Base-by-base conservation (phyloP, 2,113 vertebrate genomes). In the Mustela nigripes region DNA sequence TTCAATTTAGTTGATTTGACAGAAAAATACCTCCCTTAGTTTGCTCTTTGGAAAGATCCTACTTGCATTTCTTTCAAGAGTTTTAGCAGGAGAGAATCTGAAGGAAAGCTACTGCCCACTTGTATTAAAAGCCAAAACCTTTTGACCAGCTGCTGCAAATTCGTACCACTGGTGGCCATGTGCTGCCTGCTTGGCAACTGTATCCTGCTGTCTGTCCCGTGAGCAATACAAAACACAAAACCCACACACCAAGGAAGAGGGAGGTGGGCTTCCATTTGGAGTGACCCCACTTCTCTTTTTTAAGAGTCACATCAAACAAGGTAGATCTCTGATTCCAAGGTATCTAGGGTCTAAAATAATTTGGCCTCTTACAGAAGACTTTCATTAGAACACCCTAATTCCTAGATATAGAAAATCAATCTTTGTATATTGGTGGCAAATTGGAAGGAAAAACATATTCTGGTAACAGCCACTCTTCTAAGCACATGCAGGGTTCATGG, bases 1-100 rank as follows among this genome's bases (percentile, higher is more conserved):
- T 97, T 93, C 62, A 56, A 48, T 94, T 87, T 89, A 96, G 94
- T 15, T 60, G 67, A 71, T 96, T 94, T 90, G 91, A 97, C 53
- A 94, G 60, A 88, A 69, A 97, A 84, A 62, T 24, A 81, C 22
- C 36, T 96, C 56, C 11, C 19, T 94, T 71, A 58, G 42, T 90
- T 89, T 42, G n/a, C 12, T 42, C 58, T 94, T 60, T 94, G 26
- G 91, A 95, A 96, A 94, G n/a, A 95, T 42, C 19, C 67, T 91
- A 53, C 42, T 11, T 84, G 8, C 73, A 85, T 91, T 91, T 79
- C 48, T 80, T 87, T 86, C 31, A 67, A 81, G 22, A 71, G 42
- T 81, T 69, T 69, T 48, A 90, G 39, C 19, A 94, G 76, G 22
- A 95, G 12, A 96, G 28, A 93, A 62, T 67, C 24, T 83, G 28